Base-by-base conservation (phyloP, 2,888 invertebrate species). In the Caenorhabditis sp. region DNA sequence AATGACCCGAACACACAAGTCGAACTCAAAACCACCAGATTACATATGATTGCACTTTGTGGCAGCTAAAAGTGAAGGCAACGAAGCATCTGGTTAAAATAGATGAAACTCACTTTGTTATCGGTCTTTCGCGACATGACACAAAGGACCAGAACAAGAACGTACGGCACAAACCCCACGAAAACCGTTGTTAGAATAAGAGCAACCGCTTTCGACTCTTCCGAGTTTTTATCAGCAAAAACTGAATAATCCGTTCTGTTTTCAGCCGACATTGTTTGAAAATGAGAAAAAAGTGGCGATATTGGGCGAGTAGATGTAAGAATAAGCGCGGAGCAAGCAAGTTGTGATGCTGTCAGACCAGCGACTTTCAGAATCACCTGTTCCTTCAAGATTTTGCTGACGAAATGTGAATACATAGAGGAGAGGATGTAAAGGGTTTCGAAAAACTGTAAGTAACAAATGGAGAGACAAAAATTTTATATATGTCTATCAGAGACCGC, bases 71-170 rank as follows among this genome's bases (percentile, higher is more conserved):
- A 46, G 17, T 4, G n/a, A 15, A 13, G n/a, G 7, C 20, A n/a
- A 11, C 15, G 32, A 17, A 39, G 9, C 8, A 24, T 5, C 0
- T 24, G 15, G 2, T 6, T 15, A 30, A 13, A 13, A 20, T 2
- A 22, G 41, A 15, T 30, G n/a, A 22, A 0, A 32, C 58, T 48
- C 20, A 68, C 75, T 32, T 30, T 27, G 17, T 52, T 27, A 52
- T 70, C 75, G 4, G 68, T 58, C 30, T 70, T 75, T 45, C 65
- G 41, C 0, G 73, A 3, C 7, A 39, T 27, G 50, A 35, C 53
- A 30, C 17, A 55, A 2, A 66, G 11, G n/a, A 30, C 8, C 1
- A 66, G 2, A 7, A 74, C 7, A 20, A 61, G 2, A 17, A 41
- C 8, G 61, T 37, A 74, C 1, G 74, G 74, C 7, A 74, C 20